These are phyloP conservation scores for Nomada lathburiana DNA, from an alignment of 2,888 invertebrate species.

Conservation along the genomic window DNA sequence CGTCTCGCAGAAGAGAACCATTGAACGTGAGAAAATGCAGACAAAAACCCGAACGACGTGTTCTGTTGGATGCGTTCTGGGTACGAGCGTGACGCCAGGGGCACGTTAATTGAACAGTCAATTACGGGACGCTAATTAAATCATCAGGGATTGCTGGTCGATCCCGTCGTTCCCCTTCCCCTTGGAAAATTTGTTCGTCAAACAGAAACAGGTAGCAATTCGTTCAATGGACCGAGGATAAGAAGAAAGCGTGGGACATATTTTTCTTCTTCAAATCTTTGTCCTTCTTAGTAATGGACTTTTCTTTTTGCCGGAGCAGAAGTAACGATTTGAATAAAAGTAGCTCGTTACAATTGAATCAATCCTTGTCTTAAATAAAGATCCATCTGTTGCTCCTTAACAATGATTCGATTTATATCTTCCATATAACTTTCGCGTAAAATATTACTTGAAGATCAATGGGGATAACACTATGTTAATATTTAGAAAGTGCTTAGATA, in stretches of 20 bases:
- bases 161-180: not conserved
- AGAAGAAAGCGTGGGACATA: not conserved
- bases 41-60: not conserved
- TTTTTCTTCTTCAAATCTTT: not conserved
- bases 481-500: no score
- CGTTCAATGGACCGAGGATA: not conserved
- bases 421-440: no score
- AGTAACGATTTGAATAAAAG: no score
- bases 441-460: no score
- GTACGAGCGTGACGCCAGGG: not conserved
- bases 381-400: not conserved
- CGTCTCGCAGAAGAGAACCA: not conserved
- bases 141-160: slow-evolving; percentile 20
- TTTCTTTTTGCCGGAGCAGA: not conserved
- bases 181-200: not conserved
- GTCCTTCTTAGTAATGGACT: not conserved
- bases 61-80: not conserved
- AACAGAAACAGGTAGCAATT: slow-evolving; percentile 2
- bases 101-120: slow-evolving; percentile 48
- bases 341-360: not conserved
- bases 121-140: slow-evolving; percentile 54
- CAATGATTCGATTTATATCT: not conserved
- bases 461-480: no score
- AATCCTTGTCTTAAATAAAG: not conserved
- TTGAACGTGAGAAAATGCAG: slow-evolving; percentile 18